Conservation (phyloP, 2,797 vertebrate genomes). For the Spinibarbus caldwelli region DNA sequence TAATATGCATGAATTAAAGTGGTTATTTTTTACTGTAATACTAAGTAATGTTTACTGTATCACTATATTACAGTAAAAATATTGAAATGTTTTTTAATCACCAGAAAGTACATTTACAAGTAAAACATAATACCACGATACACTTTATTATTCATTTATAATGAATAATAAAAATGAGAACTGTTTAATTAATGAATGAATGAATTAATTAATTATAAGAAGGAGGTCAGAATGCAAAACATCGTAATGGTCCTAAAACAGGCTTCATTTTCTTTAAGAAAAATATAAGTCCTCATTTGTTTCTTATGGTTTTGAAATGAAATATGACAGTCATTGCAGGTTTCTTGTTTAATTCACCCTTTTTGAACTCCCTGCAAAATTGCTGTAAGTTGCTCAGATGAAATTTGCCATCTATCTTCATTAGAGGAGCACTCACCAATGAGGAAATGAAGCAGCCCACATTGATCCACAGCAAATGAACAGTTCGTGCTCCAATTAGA, state of each 20-base stretch:
- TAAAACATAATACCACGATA: neutral
- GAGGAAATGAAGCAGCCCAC: neutral
- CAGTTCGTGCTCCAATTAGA: neutral
- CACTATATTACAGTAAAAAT: neutral
- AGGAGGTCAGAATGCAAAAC: neutral
- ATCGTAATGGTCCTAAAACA: neutral
- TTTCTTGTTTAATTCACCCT: neutral
- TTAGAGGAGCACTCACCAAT: neutral
- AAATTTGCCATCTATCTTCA: conserved; percentile 12
- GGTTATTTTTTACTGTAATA: neutral
- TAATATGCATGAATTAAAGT: neutral
- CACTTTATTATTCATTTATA: neutral
- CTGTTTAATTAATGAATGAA: too few relatives aligned
- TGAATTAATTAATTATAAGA: neutral
- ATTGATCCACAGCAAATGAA: conserved; percentile 11
- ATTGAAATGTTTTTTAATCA: neutral
- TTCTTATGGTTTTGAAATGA: neutral
- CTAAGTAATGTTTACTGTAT: neutral
- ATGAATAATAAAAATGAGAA: too few relatives aligned
- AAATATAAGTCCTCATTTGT: neutral
- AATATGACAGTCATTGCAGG: neutral
- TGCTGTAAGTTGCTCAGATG: neutral
- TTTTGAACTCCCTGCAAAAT: neutral
- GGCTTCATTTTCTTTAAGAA: neutral
- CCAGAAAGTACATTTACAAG: neutral